Evolutionary conservation across 2,797 vertebrate species (phyloP).

Genomic region (Sebastes matsubarae): DNA sequence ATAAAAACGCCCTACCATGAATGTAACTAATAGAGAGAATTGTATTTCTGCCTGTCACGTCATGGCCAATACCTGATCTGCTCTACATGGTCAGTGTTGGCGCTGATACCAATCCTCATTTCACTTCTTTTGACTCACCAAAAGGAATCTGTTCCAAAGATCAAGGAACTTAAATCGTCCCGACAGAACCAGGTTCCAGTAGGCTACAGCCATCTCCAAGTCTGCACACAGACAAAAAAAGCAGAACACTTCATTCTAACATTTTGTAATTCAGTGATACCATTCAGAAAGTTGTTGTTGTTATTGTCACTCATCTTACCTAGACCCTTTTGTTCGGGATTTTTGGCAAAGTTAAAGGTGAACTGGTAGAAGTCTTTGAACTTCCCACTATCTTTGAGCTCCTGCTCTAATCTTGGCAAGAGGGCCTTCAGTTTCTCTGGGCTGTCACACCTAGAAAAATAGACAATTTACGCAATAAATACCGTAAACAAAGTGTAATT

Average conservation of each 20-base stretch:
- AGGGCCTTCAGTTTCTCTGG: conserved; percentile 93
- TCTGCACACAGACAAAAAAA: conserved; percentile 81
- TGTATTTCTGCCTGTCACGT: background rate
- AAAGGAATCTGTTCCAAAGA: conserved; percentile 98
- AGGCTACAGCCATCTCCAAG: conserved; percentile 98
- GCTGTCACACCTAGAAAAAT: conserved; percentile 89
- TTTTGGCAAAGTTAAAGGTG: conserved; percentile 98
- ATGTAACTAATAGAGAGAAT: background rate
- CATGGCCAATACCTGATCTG: background rate
- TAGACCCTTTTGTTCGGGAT: conserved; percentile 96
- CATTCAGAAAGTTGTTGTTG: background rate
- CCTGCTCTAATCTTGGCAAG: conserved; percentile 93
- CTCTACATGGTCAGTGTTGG: background rate
- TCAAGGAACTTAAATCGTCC: conserved; percentile 98
- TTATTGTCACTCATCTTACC: conserved; percentile 80
- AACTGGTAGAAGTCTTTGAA: conserved; percentile 99
- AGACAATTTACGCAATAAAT: conserved; percentile 10
- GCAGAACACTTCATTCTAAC: background rate
- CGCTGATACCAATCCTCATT: background rate
- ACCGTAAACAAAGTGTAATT: background rate
- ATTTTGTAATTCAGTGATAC: background rate
- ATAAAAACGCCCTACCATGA: background rate
- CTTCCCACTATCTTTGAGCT: conserved; percentile 92
- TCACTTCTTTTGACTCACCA: conserved; percentile 85
- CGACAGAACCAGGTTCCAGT: conserved; percentile 96